Percentiles rank a stretch among this genome's conserved stretches.
These are phyloP conservation scores for Drosophila lacicola DNA, from an alignment of 2,888 invertebrate genomes.

Conservation along the genomic window DNA sequence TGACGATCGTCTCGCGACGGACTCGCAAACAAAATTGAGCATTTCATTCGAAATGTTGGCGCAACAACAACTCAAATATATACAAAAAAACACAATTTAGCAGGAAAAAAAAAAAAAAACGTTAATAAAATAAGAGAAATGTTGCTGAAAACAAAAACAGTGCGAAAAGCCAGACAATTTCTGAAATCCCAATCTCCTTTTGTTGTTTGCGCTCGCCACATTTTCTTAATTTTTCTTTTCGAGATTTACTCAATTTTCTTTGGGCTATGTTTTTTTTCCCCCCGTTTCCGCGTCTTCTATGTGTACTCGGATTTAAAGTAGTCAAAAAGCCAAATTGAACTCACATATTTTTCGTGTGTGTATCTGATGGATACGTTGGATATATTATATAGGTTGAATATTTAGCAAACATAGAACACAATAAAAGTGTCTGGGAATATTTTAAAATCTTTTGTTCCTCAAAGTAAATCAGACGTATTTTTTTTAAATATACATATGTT, in stretches of 20 bases:
- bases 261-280: slow-evolving; percentile 4
- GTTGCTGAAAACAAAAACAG: slow-evolving; percentile 51
- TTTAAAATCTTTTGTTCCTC: slow-evolving; percentile 12
- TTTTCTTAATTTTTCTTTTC: slow-evolving; percentile 52
- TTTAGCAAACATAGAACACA: slow-evolving; percentile 17
- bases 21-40: slow-evolving; percentile 76
- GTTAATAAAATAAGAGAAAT: slow-evolving; percentile 14
- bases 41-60: slow-evolving; percentile 51
- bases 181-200: slow-evolving; percentile 17
- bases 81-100: slow-evolving; percentile 11
- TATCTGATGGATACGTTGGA: slow-evolving; percentile 21
- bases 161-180: slow-evolving; percentile 45
- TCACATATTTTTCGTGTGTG: slow-evolving; percentile 8
- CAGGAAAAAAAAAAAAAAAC: slow-evolving; percentile 18
- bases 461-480: background rate
- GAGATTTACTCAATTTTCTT: slow-evolving; percentile 21
- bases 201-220: slow-evolving; percentile 29
- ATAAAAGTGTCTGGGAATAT: slow-evolving; percentile 22
- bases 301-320: slow-evolving; percentile 25
- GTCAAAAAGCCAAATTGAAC: slow-evolving; percentile 16
- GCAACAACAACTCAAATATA: slow-evolving; percentile 50
- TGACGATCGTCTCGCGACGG: slow-evolving; percentile 71
- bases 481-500: no score
- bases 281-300: background rate
- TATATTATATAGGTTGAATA: background rate